phyloP scores from a whole-genome alignment of 2,888 invertebrate genomes.

The Catocala nupta region DNA sequence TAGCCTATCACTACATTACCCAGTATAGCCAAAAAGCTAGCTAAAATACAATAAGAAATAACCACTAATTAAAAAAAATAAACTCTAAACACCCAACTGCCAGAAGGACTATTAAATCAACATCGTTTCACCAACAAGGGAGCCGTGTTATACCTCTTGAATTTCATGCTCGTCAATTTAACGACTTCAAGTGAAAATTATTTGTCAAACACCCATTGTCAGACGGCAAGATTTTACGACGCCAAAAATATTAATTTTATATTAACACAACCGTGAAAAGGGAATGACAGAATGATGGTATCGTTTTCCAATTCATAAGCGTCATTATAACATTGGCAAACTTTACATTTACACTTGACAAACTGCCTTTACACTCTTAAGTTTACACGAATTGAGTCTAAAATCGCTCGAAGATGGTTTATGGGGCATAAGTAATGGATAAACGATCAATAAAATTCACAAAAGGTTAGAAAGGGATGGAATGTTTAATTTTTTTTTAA shows the following conservation, averaged over 20 bases:
- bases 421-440: conserved; percentile 29
- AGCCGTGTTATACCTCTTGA: conserved; percentile 46
- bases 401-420: conserved; percentile 28
- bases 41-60: not conserved
- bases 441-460: conserved; percentile 64
- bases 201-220: conserved; percentile 64
- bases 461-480: conserved; percentile 68
- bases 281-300: conserved; percentile 81
- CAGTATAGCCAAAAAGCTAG: too few species aligned
- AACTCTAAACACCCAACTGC: conserved; percentile 17
- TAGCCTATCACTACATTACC: too few species aligned
- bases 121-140: conserved; percentile 20
- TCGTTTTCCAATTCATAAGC: conserved; percentile 84
- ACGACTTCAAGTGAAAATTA: conserved; percentile 66
- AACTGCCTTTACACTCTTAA: conserved; percentile 28
- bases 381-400: conserved; percentile 31
- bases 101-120: conserved; percentile 15
- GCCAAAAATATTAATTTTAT: conserved; percentile 82
- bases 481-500: conserved; percentile 62
- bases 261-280: conserved; percentile 80
- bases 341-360: conserved; percentile 20
- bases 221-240: conserved; percentile 51
- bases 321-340: conserved; percentile 69
- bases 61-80: conserved; percentile 11
- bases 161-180: conserved; percentile 63